Evolutionary conservation across 1,140 invertebrate species (phyloP).

Genomic region (Samia ricini): DNA sequence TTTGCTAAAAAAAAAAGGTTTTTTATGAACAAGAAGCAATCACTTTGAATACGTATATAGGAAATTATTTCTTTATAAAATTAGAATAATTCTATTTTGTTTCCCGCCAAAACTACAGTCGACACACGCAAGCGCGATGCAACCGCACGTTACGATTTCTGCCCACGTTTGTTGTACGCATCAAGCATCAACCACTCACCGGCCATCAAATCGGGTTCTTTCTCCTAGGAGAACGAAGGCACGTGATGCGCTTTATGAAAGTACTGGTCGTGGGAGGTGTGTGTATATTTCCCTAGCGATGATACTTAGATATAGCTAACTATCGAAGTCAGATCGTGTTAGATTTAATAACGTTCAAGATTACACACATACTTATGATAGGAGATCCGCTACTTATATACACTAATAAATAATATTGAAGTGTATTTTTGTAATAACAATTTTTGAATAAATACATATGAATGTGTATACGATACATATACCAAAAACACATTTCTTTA

Average conservation of each 20-base stretch:
- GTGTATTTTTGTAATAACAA: too few species aligned
- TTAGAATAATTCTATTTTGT: not conserved
- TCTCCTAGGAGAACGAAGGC: slow-evolving; percentile 49
- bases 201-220: slow-evolving; percentile 43
- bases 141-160: slow-evolving; percentile 48
- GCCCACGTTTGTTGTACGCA: slow-evolving; percentile 30
- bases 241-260: slow-evolving; percentile 67
- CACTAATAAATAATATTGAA: too few species aligned
- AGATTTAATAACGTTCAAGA: not conserved
- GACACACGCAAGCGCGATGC: slow-evolving; percentile 47
- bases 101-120: slow-evolving; percentile 38
- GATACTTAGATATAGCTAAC: not conserved
- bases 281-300: slow-evolving; percentile 11
- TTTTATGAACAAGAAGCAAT: not conserved
- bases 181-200: slow-evolving; percentile 40
- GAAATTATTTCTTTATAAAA: not conserved
- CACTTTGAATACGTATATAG: not conserved
- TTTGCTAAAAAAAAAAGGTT: not conserved
- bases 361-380: not conserved
- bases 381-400: too few species aligned
- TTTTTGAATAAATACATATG: too few species aligned
- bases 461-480: too few species aligned
- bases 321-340: not conserved
- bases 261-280: slow-evolving; percentile 49
- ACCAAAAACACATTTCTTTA: too few species aligned